Percentiles rank a stretch among this genome's conserved stretches.
These are phyloP conservation scores for Esox masquinongy DNA, from an alignment of 2,797 vertebrate species.

Conservation along the genomic window DNA sequence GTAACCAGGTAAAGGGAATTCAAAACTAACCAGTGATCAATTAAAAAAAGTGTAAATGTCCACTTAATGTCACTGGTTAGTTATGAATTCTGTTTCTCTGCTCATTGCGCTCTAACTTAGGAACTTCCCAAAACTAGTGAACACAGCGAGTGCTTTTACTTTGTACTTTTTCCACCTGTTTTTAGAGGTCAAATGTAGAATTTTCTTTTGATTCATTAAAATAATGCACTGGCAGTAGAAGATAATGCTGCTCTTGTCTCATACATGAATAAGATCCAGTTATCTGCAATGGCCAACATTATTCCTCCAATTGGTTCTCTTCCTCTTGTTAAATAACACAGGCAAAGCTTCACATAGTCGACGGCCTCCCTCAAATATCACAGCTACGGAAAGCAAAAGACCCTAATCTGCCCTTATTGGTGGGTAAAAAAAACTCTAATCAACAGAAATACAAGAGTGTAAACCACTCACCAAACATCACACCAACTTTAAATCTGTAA, in stretches of 20 bases:
- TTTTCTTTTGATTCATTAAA: not conserved
- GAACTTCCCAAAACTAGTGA: too few relatives aligned
- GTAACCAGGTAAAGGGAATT: too few relatives aligned
- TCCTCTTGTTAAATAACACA: constrained; percentile 57
- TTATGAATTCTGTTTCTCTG: too few relatives aligned
- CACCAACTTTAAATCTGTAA: constrained; percentile 10
- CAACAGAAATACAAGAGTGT: not conserved
- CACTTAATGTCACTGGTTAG: too few relatives aligned
- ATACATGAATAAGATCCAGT: constrained; percentile 51
- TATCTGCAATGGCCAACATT: not conserved
- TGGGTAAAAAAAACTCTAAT: constrained; percentile 5
- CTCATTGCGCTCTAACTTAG: too few relatives aligned
- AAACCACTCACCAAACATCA: not conserved
- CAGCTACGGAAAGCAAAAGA: constrained; percentile 28
- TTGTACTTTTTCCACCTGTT: too few relatives aligned
- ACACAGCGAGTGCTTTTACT: too few relatives aligned
- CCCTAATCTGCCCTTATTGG: not conserved
- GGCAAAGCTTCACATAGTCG: constrained; percentile 26
- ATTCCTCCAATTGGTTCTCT: constrained; percentile 43
- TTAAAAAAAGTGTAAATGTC: too few relatives aligned
- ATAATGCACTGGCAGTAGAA: constrained; percentile 21
- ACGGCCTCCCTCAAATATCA: constrained; percentile 51
- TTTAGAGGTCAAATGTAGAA: not conserved
- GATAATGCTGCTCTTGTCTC: constrained; percentile 20
- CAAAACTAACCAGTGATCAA: too few relatives aligned